A percentile compares a stretch with the other conserved stretches of the same genome.
Conservation (phyloP, 1,140 invertebrate genomes). For the Panonychus citri region DNA sequence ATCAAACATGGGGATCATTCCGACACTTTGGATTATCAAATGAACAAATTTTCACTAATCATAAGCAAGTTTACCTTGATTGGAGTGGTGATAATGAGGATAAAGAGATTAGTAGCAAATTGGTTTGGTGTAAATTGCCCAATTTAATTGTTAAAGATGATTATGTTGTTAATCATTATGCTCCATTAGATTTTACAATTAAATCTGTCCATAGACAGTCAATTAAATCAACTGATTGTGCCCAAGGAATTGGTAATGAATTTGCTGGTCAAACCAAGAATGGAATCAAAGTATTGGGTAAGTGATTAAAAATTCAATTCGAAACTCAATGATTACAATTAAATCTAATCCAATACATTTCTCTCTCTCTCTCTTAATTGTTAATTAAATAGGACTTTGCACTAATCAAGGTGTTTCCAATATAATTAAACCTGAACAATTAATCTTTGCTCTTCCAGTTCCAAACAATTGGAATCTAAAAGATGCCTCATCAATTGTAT, state of each 20-base stretch:
- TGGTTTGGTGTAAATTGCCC: not conserved
- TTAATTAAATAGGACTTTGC: not conserved
- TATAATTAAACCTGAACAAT: not conserved
- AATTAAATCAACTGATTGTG: conserved; percentile 35
- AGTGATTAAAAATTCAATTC: conserved; percentile 26
- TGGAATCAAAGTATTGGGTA: conserved; percentile 67
- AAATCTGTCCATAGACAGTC: conserved; percentile 74
- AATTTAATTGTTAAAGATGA: not conserved
- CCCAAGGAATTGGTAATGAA: conserved; percentile 40
- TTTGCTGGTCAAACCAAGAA: conserved; percentile 47
- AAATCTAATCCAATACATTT: too few relatives aligned
- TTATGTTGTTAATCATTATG: not conserved
- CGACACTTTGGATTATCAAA: not conserved
- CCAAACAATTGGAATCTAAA: not conserved
- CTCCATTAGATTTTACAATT: not conserved
- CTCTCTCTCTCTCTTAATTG: not conserved
- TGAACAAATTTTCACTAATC: not conserved
- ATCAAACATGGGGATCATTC: not conserved
- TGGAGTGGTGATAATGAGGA: not conserved
- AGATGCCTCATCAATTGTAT: not conserved
- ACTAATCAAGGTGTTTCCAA: not conserved
- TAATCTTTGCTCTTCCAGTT: not conserved
- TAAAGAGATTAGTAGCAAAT: conserved; percentile 14
- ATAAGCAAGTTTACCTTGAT: not conserved
- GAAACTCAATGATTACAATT: too few relatives aligned